Evolutionary conservation across 2,888 invertebrate species (phyloP), one percentile per base, ranked within the genome.

Genomic region (Habroteleia sp.): DNA sequence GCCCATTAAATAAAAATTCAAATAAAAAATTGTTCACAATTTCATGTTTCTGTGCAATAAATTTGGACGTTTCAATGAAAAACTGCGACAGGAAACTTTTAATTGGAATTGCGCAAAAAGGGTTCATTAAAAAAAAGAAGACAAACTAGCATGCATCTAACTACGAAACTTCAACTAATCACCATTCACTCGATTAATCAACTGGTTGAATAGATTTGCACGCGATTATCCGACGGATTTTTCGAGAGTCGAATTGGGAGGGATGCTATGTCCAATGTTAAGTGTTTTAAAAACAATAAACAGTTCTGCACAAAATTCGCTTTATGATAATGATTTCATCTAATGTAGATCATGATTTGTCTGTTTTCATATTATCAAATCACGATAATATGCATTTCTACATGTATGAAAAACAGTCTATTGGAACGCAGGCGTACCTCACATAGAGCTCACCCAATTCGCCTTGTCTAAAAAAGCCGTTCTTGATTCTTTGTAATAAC

Each of bases 391-490:
- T 66, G 58, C 44, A 76, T 42, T 73, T 60, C 44, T 69, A 60
- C 60, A 69, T 60, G 69, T 69, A 60, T 50, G 29, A 77, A 81
- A 66, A 66, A 65, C 81, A 79, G 80, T 81, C 83, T 83, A 82
- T 81, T 74, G 81, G 78, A 82, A 81, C 82, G 82, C 84, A 84
- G 84, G 82, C 87, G 86, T 88, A 88, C 88, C 88, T 88, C 87
- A 88, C 84, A 85, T 86, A 88, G 86, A 88, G 88, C 86, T 88
- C 87, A 83, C 88, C 88, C 88, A 88, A 88, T 87, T 88, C 87
- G 83, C 84, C 84, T 83, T 82, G 84, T 85, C 83, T 88, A 85
- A 88, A 85, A 83, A 86, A 86, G 84, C 87, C 87, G 81, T 85
- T 87, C 85, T 85, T 86, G 84, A 81, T 78, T 82, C 84, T 87